Evolutionary conservation across 2,113 vertebrate genomes (phyloP), one percentile per base, ranked within the genome.

Genomic region (Sigmodon hispidus): DNA sequence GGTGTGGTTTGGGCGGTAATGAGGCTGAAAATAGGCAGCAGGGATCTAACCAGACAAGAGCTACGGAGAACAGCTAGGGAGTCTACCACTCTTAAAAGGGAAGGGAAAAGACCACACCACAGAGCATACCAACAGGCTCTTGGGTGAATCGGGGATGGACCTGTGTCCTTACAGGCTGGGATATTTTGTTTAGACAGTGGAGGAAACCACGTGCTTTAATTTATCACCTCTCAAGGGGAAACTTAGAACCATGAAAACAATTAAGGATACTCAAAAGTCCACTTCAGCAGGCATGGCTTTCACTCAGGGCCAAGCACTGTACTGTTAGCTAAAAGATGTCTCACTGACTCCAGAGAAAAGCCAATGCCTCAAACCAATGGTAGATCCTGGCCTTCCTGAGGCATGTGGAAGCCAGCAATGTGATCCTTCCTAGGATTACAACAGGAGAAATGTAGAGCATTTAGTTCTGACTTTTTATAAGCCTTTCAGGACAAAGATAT

Each of bases 381-480:
- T 61, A 94, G 76, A 52, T 72, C 95, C 95, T 96, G 91, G 87
- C 90, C 29, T 94, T 85, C 83, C 83, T 29, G 77, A 45, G 36
- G 55, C 45, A 73, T 65, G 48, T 79, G 69, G 93, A 96, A 97
- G 93, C 94, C 96, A 94, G 79, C 67, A 91, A 70, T 43, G 50
- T 94, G 80, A 90, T 92, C 40, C 70, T 96, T 96, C 57, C 79
- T 96, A 75, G 63, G 88, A 98, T 95, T 97, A 86, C 97, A 90
- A 93, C 65, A 89, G 87, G 89, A 94, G 97, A 97, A 98, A 98
- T 90, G 48, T 75, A 95, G 90, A 96, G 26, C 48, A 69, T 57
- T 88, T 86, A 89, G 91, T 97, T 96, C 87, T 92, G 63, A 72
- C 50, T 96, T 96, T 93, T 76, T 90, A 95, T 83, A 94, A 76